Evolutionary conservation across 2,113 vertebrate genomes (phyloP).

Genomic region (Neogobius melanostomus): DNA sequence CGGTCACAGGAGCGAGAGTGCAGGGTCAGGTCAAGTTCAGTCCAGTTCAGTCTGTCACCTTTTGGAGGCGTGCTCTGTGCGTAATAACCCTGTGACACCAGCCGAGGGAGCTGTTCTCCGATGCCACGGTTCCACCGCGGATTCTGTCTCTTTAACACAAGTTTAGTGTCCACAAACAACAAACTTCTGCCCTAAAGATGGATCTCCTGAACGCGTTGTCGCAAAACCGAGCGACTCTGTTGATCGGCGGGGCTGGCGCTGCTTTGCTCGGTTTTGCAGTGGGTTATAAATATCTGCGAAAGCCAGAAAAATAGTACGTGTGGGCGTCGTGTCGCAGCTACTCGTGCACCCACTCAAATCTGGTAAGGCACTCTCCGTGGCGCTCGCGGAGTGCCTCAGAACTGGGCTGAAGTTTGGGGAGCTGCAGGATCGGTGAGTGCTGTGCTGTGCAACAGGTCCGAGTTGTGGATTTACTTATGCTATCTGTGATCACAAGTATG

Average conservation of each 20-base stretch:
- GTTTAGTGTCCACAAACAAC: slow-evolving; percentile 1
- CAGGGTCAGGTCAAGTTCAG: background rate
- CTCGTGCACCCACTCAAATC: slow-evolving; percentile 89
- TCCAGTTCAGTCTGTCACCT: background rate
- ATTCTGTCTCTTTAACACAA: slow-evolving; percentile 10
- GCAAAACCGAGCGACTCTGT: slow-evolving; percentile 35
- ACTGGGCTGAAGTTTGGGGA: slow-evolving; percentile 81
- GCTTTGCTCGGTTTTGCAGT: slow-evolving; percentile 51
- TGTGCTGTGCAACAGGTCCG: background rate
- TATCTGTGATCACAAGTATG: too few relatives aligned
- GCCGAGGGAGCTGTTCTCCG: slow-evolving; percentile 8
- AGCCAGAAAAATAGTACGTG: slow-evolving; percentile 61
- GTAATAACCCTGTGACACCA: background rate
- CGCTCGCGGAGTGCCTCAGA: slow-evolving; percentile 73
- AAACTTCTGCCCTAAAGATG: background rate
- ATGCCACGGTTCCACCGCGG: slow-evolving; percentile 3
- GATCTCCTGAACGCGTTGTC: slow-evolving; percentile 6
- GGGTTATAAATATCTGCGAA: slow-evolving; percentile 60
- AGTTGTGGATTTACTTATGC: background rate
- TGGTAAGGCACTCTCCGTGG: slow-evolving; percentile 80
- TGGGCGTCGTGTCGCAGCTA: slow-evolving; percentile 83
- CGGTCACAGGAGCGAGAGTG: background rate
- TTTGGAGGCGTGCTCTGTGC: background rate
- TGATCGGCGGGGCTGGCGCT: slow-evolving; percentile 63
- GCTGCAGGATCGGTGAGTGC: slow-evolving; percentile 84